These are phyloP conservation scores for Cercopithecus mitis DNA, from an alignment of 2,797 vertebrate genomes.

Conservation along the genomic window DNA sequence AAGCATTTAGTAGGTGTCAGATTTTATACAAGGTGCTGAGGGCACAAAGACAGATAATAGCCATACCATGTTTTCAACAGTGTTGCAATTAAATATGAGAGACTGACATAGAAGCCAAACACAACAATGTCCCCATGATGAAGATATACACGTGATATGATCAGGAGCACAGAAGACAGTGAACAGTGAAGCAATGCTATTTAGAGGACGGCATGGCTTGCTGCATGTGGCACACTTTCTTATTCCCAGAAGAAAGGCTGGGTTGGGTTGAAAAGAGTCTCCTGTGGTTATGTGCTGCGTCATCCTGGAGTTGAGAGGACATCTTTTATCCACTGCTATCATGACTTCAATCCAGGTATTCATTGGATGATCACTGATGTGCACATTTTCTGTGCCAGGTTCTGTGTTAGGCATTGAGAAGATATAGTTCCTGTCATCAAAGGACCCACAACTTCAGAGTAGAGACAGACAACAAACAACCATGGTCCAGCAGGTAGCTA, in stretches of 20 bases:
- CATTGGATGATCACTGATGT: no score
- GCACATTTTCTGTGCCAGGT: no score
- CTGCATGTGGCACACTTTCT: no score
- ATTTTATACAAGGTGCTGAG: background rate
- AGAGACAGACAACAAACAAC: no score
- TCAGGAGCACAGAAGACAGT: background rate
- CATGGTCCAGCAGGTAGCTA: background rate
- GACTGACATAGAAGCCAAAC: background rate
- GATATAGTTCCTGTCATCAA: fast-evolving
- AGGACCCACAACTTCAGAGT: background rate
- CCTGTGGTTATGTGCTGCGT: background rate
- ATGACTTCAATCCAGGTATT: background rate
- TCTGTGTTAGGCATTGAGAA: background rate
- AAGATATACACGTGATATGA: background rate
- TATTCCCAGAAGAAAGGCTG: background rate
- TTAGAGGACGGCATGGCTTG: background rate
- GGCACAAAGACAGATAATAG: background rate
- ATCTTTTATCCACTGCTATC: background rate
- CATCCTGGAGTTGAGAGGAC: fast-evolving
- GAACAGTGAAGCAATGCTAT: fast-evolving
- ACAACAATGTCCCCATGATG: fast-evolving
- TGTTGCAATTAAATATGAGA: background rate
- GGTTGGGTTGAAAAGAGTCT: no score
- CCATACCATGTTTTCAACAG: no score
- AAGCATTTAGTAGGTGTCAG: background rate